Conservation (phyloP, 2,113 vertebrate species). For the Tetraodon nigroviridis region DNA sequence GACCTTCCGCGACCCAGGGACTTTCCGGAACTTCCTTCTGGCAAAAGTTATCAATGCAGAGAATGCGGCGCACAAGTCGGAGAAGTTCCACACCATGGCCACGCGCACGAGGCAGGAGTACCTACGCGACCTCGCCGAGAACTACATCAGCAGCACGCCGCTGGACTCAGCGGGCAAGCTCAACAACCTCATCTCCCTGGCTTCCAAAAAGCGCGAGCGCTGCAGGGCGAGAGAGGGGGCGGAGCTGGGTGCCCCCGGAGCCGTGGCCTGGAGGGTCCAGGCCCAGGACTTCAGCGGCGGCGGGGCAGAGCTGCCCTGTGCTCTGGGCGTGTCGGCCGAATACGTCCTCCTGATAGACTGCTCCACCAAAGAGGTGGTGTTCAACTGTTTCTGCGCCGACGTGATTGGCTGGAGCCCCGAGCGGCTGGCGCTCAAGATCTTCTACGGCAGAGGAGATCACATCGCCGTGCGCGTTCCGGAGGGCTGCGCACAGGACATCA, state of each 20-base stretch:
- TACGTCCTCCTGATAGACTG: constrained; percentile 82
- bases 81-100: constrained; percentile 95
- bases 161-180: constrained; percentile 85
- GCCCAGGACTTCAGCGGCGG: constrained; percentile 83
- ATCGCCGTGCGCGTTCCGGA: constrained; percentile 77
- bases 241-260: constrained; percentile 79
- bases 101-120: constrained; percentile 90
- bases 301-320: constrained; percentile 72
- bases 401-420: constrained; percentile 92
- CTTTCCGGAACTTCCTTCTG: constrained; percentile 88
- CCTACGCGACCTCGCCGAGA: constrained; percentile 86
- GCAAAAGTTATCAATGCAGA: constrained; percentile 94
- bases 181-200: constrained; percentile 87
- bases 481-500: constrained; percentile 79
- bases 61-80: constrained; percentile 88
- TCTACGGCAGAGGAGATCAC: constrained; percentile 88
- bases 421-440: constrained; percentile 79
- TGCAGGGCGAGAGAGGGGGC: constrained; percentile 75
- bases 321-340: constrained; percentile 82
- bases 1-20: constrained; percentile 81
- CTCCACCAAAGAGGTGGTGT: constrained; percentile 86
- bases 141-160: constrained; percentile 83
- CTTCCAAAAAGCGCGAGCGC: constrained; percentile 89
- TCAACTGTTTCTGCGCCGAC: constrained; percentile 89
- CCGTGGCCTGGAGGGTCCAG: constrained; percentile 80